Base-by-base conservation (phyloP, 2,113 vertebrate genomes). In the Channa argus region DNA sequence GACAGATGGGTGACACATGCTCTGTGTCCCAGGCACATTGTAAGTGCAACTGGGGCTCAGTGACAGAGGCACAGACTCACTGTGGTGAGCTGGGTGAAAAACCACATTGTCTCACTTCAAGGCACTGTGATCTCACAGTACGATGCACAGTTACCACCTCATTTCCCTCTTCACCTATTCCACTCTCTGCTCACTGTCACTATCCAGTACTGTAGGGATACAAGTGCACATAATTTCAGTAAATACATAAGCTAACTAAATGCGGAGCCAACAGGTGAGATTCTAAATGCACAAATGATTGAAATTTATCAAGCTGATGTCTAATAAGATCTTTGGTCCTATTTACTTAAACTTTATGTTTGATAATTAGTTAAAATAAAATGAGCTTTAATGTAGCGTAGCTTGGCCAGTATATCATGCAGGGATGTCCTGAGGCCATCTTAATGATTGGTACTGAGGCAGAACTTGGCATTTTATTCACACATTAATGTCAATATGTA, bases 1-100 rank as follows among this genome's bases (percentile, higher is more conserved):
- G 84, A 89, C 90, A 89, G 88, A 88, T 87, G 86, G 87, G 65
- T 53, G 80, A 84, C 82, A 88, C 84, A 82, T 78, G 87, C 77
- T 77, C 63, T 5, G 56, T 47, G 78, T 74, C 70, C 59, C 81
- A 12, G 83, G 47, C 14, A 69, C 72, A 63, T 80, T 77, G 79
- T 72, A 72, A 63, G 56, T 58, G 46, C 58, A 54, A 70, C 59
- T 65, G 79, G 68, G 79, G 55, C 66, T 71, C n/a, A 2, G 73
- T 11, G 71, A 69, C 74, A 63, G 71, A 79, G 71, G 59, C 34
- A 5, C 54, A 34, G 43, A 15, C 50, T 65, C 8, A 53, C 66
- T 43, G 38, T 43, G 69, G 71, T 36, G 78, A 66, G 71, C 79
- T 38, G 50, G 58, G 60, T 59, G 71, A 49, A 63, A 65, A 74